Percentiles rank a stretch among this genome's conserved stretches.
Evolutionary conservation across 2,888 invertebrate genomes (phyloP).

Genomic region (Eupithecia insigniata): DNA sequence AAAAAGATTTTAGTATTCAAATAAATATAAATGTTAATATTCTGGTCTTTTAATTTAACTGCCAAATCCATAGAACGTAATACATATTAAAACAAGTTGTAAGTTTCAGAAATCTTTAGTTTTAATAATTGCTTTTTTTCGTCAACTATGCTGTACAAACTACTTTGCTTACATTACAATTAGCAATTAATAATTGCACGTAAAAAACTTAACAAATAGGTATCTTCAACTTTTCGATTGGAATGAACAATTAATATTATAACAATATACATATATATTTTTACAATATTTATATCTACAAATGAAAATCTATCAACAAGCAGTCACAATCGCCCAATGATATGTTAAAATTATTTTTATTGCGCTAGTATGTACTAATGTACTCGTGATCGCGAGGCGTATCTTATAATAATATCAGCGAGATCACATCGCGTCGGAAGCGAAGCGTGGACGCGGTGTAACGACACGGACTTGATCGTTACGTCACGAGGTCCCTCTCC

Average conservation of each 20-base stretch:
- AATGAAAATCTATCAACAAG: conserved; percentile 82
- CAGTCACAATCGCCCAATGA: conserved; percentile 85
- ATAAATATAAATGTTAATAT: conserved; percentile 81
- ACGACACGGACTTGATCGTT: conserved; percentile 45
- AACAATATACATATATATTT: conserved; percentile 67
- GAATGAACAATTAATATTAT: conserved; percentile 84
- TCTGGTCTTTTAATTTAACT: conserved; percentile 45
- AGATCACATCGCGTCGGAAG: conserved; percentile 44
- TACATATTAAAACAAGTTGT: conserved; percentile 50
- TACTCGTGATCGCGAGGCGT: conserved; percentile 43
- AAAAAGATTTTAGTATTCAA: conserved; percentile 73
- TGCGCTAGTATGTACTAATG: conserved; percentile 73
- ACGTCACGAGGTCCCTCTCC: conserved; percentile 74
- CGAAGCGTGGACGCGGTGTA: conserved; percentile 41
- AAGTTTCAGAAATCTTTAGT: conserved; percentile 82
- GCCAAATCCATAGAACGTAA: conserved; percentile 41
- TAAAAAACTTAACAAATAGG: conserved; percentile 85
- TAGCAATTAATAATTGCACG: conserved; percentile 85
- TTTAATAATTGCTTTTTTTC: conserved; percentile 84
- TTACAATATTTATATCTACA: conserved; percentile 82
- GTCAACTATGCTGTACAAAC: conserved; percentile 84
- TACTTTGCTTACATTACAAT: conserved; percentile 82
- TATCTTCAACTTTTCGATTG: conserved; percentile 83
- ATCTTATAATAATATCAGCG: conserved; percentile 38
- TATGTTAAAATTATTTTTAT: conserved; percentile 84